Conservation (phyloP, 1,140 invertebrate species). For the Halesus radiatus region DNA sequence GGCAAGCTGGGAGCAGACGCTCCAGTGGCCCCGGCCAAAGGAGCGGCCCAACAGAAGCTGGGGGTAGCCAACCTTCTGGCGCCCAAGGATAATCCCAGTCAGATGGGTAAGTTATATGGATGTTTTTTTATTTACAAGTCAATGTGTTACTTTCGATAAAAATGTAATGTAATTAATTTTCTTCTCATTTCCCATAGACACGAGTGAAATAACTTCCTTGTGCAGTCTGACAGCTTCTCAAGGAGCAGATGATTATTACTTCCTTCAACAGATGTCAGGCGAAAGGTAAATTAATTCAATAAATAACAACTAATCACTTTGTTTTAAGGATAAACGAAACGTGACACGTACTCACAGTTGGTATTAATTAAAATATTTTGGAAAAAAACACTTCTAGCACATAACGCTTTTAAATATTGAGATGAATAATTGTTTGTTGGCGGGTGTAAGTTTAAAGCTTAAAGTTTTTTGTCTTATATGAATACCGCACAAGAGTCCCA, state of each 20-base stretch:
- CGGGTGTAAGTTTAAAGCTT: too few relatives aligned
- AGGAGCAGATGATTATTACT: conserved; percentile 62
- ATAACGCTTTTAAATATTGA: too few relatives aligned
- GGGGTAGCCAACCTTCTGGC: conserved; percentile 54
- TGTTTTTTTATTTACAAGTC: not conserved
- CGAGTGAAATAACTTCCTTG: conserved; percentile 72
- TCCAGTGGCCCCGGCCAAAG: conserved; percentile 62
- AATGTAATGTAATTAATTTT: too few relatives aligned
- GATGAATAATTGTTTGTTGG: too few relatives aligned
- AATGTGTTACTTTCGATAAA: too few relatives aligned
- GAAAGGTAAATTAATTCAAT: conserved; percentile 61
- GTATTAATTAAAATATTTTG: too few relatives aligned
- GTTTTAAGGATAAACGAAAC: too few relatives aligned
- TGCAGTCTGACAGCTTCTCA: conserved; percentile 71
- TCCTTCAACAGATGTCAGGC: conserved; percentile 58
- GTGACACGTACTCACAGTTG: too few relatives aligned
- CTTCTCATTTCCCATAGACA: conserved; percentile 63
- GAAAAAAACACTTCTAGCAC: too few relatives aligned
- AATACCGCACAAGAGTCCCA: too few relatives aligned
- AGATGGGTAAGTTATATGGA: conserved; percentile 63
- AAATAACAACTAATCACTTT: too few relatives aligned
- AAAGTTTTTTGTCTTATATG: too few relatives aligned
- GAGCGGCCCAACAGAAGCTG: conserved; percentile 61
- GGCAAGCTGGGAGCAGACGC: conserved; percentile 68
- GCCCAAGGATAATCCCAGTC: conserved; percentile 66